Base-by-base conservation (phyloP, 2,888 invertebrate species). In the Thalpophila matura region DNA sequence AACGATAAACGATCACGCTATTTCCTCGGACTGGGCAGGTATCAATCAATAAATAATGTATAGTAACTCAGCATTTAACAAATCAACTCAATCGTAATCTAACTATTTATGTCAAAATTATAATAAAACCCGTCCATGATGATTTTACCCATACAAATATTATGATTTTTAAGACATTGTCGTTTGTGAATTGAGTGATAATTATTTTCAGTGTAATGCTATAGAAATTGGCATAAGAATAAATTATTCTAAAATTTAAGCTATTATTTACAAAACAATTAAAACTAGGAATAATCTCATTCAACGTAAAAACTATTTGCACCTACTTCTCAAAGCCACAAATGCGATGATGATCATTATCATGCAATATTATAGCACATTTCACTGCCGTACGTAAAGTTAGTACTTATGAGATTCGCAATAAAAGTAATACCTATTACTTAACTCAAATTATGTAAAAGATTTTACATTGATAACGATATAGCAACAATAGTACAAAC, bases 201-300 rank as follows among this genome's bases (percentile, higher is more conserved):
- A 51, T 61, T 62, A 26, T 72, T 75, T 63, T 74, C 63, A 59
- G 85, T 86, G 86, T 86, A 85, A 81, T 82, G 79, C 81, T 86
- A 85, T 80, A 83, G 69, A 87, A 88, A 89, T 86, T 87, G 88
- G 84, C 83, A 84, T 88, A 85, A 81, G 71, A 87, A 88, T 85
- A 85, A 85, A 80, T 88, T 88, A 89, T 83, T 82, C 85, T 91
- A 89, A 80, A 72, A 79, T 81, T 84, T 87, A 89, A 85, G 83
- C 89, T 90, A 91, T 79, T 93, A 93, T 94, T 81, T 93, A 93
- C 93, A 93, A 77, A 89, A 89, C 85, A 81, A 78, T 88, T 89
- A 91, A 73, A 85, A 80, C 88, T 92, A 92, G 79, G 80, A 89
- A 92, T 94, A 94, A 94, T 94, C 94, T 94, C 94, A 94, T 89